These are phyloP conservation scores for Acanthopleura granulata DNA, from an alignment of 2,888 invertebrate genomes.

Conservation along the genomic window DNA sequence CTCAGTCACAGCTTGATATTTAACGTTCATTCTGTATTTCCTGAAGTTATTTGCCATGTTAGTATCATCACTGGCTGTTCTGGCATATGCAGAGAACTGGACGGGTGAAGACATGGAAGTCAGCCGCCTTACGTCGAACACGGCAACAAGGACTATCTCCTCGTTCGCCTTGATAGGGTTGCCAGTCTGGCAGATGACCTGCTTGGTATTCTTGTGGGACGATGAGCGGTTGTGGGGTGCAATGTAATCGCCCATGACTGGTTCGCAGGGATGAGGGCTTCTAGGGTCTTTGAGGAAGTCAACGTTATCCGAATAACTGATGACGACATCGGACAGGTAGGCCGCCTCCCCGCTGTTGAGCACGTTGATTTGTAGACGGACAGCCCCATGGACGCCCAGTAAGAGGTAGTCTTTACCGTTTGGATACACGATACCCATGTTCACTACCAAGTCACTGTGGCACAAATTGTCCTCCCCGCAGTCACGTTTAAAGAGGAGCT, in stretches of 20 bases:
- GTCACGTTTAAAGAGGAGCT: neutral
- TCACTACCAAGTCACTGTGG: conserved; percentile 8
- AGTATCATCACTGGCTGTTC: conserved; percentile 1
- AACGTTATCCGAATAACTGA: conserved; percentile 7
- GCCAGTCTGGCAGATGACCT: neutral
- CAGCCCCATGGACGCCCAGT: neutral
- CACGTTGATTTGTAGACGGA: neutral
- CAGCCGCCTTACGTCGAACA: neutral
- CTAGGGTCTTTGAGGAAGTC: conserved; percentile 1
- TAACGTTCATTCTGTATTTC: neutral
- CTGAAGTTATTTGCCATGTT: conserved; percentile 4
- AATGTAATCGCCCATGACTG: neutral
- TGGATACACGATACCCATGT: neutral
- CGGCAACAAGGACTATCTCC: neutral
- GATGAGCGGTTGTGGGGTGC: neutral
- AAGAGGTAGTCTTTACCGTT: neutral
- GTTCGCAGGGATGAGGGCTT: neutral
- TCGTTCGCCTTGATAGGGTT: neutral
- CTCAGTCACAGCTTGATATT: neutral
- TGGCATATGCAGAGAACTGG: neutral
- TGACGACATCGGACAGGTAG: neutral
- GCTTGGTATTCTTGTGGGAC: neutral
- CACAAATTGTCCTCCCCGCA: conserved; percentile 7
- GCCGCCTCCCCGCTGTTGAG: conserved; percentile 14
- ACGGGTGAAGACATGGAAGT: neutral